Base-by-base conservation (phyloP, 2,113 vertebrate genomes). In the Pyxicephalus adspersus region DNA sequence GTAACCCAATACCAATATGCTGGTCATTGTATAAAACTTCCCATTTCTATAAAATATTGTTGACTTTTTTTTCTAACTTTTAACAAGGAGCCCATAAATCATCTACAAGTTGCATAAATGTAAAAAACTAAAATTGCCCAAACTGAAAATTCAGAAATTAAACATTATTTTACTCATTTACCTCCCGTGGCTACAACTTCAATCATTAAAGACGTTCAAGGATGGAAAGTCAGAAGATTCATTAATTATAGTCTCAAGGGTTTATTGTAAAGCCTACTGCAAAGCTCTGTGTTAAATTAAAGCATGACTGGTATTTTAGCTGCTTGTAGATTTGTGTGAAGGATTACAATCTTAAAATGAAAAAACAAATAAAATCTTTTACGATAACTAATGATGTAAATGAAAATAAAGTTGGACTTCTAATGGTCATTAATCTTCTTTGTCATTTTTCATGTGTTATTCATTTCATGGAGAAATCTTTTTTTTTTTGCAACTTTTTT, bases 201-300 rank as follows among this genome's bases (percentile, higher is more conserved):
- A 78, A 66, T 68, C 76, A 67, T 68, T 68, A 60, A 78, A 68
- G 54, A 67, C 26, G n/a, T 68, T 78, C 64, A 78, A 78, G 64
- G 76, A 68, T 67, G 64, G 76, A 65, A 68, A 78, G 76, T 78
- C 64, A 68, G 64, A 52, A 54, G 52, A 68, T 68, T 68, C 64
- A 67, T 78, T 78, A 78, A 29, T 67, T 77, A 31, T 55, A 66
- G 55, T 65, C 76, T 77, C 76, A 54, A 77, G 76, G 64, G 76
- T 52, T 66, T 77, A 55, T 65, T 66, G 50, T 31, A 77, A 77
- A 52, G 60, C 45, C 65, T 25, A 28, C 58, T 13, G 73, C 23
- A 63, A n/a, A 76, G 52, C 64, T 66, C 76, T 68, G 67, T 78
- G 63, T 68, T 68, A 58, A 68, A 78, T 78, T 38, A 58, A 78